Base-by-base conservation (phyloP, 2,797 vertebrate genomes). In the Lerista edwardsae region DNA sequence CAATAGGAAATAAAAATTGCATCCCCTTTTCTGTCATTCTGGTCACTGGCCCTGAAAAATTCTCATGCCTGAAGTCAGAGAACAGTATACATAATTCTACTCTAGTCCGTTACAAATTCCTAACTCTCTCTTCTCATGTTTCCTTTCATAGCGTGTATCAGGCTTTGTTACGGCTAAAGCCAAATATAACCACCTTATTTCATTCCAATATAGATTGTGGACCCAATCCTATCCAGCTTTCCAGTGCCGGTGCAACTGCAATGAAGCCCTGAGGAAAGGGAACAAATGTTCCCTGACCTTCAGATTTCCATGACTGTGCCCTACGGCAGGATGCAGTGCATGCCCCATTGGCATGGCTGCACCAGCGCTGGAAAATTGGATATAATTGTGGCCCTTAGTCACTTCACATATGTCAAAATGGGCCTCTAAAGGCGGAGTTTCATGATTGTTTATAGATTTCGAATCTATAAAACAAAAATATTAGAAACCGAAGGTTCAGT, bases 41-140 rank as follows among this genome's bases (percentile, higher is more conserved):
- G 51, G 36, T 17, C 68, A 55, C 41, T 51, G 9, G n/a, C n/a
- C 44, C 36, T 36, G n/a, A 59, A 74, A 27, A 19, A 17, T 65
- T 11, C 11, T 29, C 34, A 85, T 9, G 79, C 19, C n/a, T 29
- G 10, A 6, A 80, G 17, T 34, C 12, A 65, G 65, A 61, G 36
- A 1, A 2, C 8, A 23, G 47, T 62, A 80, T 55, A 47, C 3
- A 4, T 34, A 75, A 14, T 11, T 41, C n/a, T 34, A 51, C 44
- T 47, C 11, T 47, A 23, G 0, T 0, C 11, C 4, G 51, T 62
- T 84, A 19, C 7, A 19, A n/a, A n/a, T 82, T 31, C 34, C 1
- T 41, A 36, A 12, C 47, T 51, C 47, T 51, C 44, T 47, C 44
- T 11, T 10, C 4, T 44, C 31, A 29, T 31, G 1, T 1, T 84